Percentiles rank a stretch among this genome's conserved stretches.
phyloP scores from a whole-genome alignment of 2,888 invertebrate species.

The Schrankia costaestrigalis region DNA sequence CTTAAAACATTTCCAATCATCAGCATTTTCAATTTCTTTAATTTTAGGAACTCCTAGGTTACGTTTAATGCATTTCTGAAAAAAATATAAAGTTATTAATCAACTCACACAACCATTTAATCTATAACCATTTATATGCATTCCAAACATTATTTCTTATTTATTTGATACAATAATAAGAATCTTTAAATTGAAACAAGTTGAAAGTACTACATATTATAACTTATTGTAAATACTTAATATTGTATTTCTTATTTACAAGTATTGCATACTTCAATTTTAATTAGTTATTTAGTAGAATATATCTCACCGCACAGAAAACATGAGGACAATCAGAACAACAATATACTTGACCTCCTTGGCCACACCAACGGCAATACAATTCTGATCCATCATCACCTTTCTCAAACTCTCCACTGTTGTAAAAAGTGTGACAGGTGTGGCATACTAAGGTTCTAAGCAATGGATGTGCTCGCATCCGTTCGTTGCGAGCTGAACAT shows the following conservation, averaged over 20 bases:
- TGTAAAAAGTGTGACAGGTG: slow-evolving; percentile 87
- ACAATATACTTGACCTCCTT: slow-evolving; percentile 89
- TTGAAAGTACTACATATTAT: too few relatives aligned
- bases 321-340: slow-evolving; percentile 88
- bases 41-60: slow-evolving; percentile 85
- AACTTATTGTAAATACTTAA: too few relatives aligned
- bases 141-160: too few relatives aligned
- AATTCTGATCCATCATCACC: slow-evolving; percentile 91
- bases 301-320: slow-evolving; percentile 83
- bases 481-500: slow-evolving; percentile 83
- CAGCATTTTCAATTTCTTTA: slow-evolving; percentile 86
- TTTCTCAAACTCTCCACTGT: slow-evolving; percentile 90
- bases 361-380: slow-evolving; percentile 92
- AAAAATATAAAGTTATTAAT: slow-evolving; percentile 27
- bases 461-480: slow-evolving; percentile 87
- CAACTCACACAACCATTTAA: too few relatives aligned
- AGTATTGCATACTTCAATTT: neutral
- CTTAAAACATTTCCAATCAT: slow-evolving; percentile 90
- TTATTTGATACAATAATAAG: too few relatives aligned
- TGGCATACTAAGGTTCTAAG: slow-evolving; percentile 86
- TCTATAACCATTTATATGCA: too few relatives aligned
- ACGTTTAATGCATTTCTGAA: slow-evolving; percentile 86
- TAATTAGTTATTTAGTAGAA: neutral
- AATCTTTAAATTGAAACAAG: too few relatives aligned
- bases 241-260: too few relatives aligned